Evolutionary conservation across 2,888 invertebrate genomes (phyloP).

Genomic region (Isoperla grammatica): DNA sequence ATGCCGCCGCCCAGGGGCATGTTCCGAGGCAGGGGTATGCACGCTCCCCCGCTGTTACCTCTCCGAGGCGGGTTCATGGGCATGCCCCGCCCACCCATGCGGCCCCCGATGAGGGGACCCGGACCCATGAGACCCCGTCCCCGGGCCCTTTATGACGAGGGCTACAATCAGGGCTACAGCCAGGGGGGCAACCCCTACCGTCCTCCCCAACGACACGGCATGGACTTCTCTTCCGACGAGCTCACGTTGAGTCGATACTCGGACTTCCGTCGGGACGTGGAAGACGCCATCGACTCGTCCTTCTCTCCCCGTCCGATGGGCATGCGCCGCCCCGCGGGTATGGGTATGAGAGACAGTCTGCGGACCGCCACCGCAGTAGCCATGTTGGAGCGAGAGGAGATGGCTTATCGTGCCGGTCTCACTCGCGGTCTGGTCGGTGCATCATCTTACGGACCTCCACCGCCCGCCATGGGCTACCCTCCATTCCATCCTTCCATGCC

Average conservation of each 20-base stretch:
- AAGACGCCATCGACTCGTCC: conserved; percentile 33
- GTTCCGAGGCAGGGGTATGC: conserved; percentile 1
- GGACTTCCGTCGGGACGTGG: conserved; percentile 33
- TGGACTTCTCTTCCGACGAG: conserved; percentile 31
- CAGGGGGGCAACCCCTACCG: conserved; percentile 12
- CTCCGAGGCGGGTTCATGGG: conserved; percentile 16
- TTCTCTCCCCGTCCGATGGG: conserved; percentile 21
- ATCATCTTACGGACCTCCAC: conserved; percentile 21
- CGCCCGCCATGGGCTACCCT: neutral
- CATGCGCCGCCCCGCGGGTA: conserved; percentile 13
- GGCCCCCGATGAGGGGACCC: conserved; percentile 21
- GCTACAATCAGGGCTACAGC: conserved; percentile 18
- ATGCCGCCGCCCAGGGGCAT: conserved; percentile 7
- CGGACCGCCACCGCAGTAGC: conserved; percentile 19
- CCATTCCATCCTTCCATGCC: too few relatives aligned
- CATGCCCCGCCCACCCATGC: conserved; percentile 7
- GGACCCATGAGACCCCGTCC: conserved; percentile 21
- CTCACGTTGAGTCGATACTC: conserved; percentile 32
- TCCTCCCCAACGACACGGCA: conserved; percentile 20
- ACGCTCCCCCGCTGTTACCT: conserved; percentile 6
- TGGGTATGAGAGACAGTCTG: neutral
- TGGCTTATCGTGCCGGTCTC: conserved; percentile 28
- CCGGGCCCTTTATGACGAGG: conserved; percentile 21
- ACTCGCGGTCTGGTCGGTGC: conserved; percentile 26
- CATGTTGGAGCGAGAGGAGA: conserved; percentile 28